Conservation (phyloP, 2,797 vertebrate species). For the Takifugu ocellatus region DNA sequence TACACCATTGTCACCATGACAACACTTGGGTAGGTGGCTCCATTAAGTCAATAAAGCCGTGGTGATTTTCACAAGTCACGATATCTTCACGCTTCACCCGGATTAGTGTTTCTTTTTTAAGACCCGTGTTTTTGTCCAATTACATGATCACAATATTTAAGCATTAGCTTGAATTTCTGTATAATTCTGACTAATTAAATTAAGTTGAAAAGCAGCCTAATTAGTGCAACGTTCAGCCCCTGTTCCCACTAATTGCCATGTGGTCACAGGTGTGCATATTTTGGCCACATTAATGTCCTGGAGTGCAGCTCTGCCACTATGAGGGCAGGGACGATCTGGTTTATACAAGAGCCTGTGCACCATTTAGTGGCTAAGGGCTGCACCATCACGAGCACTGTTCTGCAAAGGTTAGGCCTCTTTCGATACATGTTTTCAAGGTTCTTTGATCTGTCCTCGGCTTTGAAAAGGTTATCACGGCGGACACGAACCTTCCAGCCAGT, state of each 20-base stretch:
- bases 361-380: conserved; percentile 30
- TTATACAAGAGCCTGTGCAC: conserved; percentile 18
- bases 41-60: conserved; percentile 14
- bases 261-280: conserved; percentile 56
- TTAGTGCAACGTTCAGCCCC: background rate
- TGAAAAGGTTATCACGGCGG: conserved; percentile 32
- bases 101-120: background rate
- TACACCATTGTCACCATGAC: conserved; percentile 99
- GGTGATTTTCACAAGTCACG: background rate
- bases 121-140: background rate
- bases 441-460: conserved; percentile 15
- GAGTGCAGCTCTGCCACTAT: conserved; percentile 28
- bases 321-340: conserved; percentile 15
- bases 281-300: conserved; percentile 20
- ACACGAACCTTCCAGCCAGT: conserved; percentile 4
- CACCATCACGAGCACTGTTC: conserved; percentile 17
- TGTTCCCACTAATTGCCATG: conserved; percentile 15
- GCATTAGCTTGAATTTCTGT: too few species aligned
- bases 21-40: conserved; percentile 88
- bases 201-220: background rate
- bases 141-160: background rate
- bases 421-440: conserved; percentile 22
- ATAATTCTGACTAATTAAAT: background rate
- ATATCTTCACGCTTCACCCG: background rate
- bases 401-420: conserved; percentile 31